Evolutionary conservation across 1,140 invertebrate genomes (phyloP).

Genomic region (Idris sp.): DNA sequence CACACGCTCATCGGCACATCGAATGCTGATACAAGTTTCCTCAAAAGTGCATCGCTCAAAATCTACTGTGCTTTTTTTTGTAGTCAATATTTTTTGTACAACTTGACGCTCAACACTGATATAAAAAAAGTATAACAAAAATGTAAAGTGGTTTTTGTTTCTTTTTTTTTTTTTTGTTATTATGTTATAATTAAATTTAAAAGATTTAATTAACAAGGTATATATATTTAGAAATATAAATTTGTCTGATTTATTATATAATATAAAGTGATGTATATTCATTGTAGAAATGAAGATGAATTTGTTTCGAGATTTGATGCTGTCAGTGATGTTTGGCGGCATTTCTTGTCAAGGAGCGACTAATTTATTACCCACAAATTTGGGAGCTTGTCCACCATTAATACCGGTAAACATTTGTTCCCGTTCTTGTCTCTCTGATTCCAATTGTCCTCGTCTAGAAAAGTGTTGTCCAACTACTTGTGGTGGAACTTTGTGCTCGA

Average conservation of each 20-base stretch:
- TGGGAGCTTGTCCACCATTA: conserved; percentile 72
- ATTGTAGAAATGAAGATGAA: conserved; percentile 1
- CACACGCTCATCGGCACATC: neutral
- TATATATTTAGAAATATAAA: too few relatives aligned
- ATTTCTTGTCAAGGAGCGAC: conserved; percentile 1
- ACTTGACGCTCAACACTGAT: too few relatives aligned
- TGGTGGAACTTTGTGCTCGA: conserved; percentile 79
- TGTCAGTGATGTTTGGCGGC: neutral
- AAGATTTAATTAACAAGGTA: too few relatives aligned
- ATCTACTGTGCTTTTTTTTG: too few relatives aligned
- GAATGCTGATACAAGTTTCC: neutral
- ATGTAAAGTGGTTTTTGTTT: too few relatives aligned
- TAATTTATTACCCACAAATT: conserved; percentile 45
- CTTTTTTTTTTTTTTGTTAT: too few relatives aligned
- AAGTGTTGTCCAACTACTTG: conserved; percentile 80
- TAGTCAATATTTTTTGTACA: too few relatives aligned
- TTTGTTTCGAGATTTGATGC: conserved; percentile 2
- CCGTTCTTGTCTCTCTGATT: conserved; percentile 67
- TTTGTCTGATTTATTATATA: too few relatives aligned
- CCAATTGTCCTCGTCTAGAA: conserved; percentile 67
- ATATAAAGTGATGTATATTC: too few relatives aligned
- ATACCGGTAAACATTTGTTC: conserved; percentile 69
- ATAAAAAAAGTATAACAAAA: too few relatives aligned
- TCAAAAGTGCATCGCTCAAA: too few relatives aligned
- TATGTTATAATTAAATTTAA: too few relatives aligned